Evolutionary conservation across 2,797 vertebrate genomes (phyloP).

Genomic region (Borostomias antarcticus): DNA sequence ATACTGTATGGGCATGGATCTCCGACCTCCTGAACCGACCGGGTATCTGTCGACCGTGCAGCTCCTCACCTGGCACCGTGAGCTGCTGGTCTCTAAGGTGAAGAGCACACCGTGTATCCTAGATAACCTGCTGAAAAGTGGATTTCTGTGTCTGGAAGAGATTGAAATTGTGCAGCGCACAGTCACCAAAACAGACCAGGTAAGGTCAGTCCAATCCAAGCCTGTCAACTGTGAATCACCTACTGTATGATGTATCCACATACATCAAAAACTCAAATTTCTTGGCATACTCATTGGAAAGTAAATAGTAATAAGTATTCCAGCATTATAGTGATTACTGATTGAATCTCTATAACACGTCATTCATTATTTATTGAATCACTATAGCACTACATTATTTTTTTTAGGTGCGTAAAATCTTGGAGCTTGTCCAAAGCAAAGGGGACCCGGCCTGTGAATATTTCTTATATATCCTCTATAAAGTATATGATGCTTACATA

Average conservation of each 20-base stretch:
- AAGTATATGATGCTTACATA: slow-evolving; percentile 85
- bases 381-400: too few relatives aligned
- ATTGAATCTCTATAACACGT: too few relatives aligned
- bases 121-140: slow-evolving; percentile 83
- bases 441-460: slow-evolving; percentile 90
- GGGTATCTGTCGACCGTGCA: slow-evolving; percentile 34
- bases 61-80: slow-evolving; percentile 80
- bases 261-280: neutral
- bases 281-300: too few relatives aligned
- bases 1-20: neutral
- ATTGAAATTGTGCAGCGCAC: slow-evolving; percentile 83
- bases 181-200: slow-evolving; percentile 86
- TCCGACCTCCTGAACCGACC: neutral
- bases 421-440: slow-evolving; percentile 93
- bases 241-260: neutral
- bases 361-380: too few relatives aligned
- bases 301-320: neutral
- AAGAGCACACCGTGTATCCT: slow-evolving; percentile 86
- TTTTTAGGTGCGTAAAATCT: slow-evolving; percentile 87
- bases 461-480: slow-evolving; percentile 83
- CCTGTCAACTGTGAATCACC: neutral
- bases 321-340: neutral
- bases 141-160: slow-evolving; percentile 88
- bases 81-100: slow-evolving; percentile 82
- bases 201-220: slow-evolving; percentile 40